Evolutionary conservation across 2,797 vertebrate species (phyloP).

Genomic region (Gymnoscopelus microlampas): DNA sequence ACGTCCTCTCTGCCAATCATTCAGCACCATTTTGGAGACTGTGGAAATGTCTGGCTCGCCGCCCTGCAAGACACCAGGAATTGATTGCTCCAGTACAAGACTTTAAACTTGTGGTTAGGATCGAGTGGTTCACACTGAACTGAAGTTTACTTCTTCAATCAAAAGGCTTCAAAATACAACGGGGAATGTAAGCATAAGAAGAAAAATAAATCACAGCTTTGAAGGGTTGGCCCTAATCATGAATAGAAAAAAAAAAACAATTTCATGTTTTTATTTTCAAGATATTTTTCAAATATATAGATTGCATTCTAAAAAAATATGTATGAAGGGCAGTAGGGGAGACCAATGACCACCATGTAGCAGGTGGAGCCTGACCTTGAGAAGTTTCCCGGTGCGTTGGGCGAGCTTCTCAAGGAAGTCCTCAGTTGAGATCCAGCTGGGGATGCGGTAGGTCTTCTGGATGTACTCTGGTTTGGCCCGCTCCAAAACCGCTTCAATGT

Average conservation of each 20-base stretch:
- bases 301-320: too few species aligned
- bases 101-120: background rate
- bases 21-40: constrained; percentile 98
- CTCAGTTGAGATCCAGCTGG: constrained; percentile 87
- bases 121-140: background rate
- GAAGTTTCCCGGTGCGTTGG: constrained; percentile 90
- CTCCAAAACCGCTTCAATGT: constrained; percentile 91
- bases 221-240: too few species aligned
- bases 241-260: too few species aligned
- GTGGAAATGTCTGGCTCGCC: constrained; percentile 94
- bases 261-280: too few species aligned
- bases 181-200: background rate
- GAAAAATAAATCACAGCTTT: background rate
- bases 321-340: background rate
- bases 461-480: constrained; percentile 96
- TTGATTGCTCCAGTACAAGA: constrained; percentile 1
- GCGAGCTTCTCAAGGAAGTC: constrained; percentile 97
- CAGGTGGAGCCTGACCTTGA: constrained; percentile 85
- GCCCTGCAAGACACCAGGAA: constrained; percentile 79
- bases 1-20: constrained; percentile 97
- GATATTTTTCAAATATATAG: too few species aligned
- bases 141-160: background rate
- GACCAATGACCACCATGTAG: constrained; percentile 26
- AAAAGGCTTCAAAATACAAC: background rate
- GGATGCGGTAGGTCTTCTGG: constrained; percentile 94